phyloP scores from a whole-genome alignment of 2,888 invertebrate species.

The Microchrysa polita region DNA sequence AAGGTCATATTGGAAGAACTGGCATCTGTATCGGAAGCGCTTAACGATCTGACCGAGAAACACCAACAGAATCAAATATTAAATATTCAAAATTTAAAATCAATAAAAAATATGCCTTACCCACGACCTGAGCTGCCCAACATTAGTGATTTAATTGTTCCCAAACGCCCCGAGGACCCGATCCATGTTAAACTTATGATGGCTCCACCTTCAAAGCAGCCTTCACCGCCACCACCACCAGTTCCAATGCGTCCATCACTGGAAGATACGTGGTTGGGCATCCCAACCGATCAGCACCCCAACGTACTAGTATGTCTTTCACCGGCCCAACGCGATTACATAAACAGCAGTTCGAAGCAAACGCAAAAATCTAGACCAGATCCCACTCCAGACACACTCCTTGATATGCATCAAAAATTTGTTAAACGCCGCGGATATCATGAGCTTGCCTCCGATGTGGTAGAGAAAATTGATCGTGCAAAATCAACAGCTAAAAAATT shows the following conservation, averaged over 20 bases:
- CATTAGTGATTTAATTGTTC: constrained; percentile 64
- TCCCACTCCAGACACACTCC: constrained; percentile 65
- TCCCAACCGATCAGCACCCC: constrained; percentile 71
- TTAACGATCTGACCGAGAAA: constrained; percentile 50
- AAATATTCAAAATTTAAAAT: constrained; percentile 6
- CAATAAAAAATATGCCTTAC: constrained; percentile 63
- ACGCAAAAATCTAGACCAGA: constrained; percentile 16
- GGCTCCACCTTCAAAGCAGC: constrained; percentile 49
- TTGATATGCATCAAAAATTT: constrained; percentile 77
- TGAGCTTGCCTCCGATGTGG: constrained; percentile 62
- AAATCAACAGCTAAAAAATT: constrained; percentile 57
- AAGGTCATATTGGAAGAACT: constrained; percentile 74
- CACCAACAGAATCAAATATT: constrained; percentile 45
- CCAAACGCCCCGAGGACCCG: constrained; percentile 48
- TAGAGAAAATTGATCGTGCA: constrained; percentile 57
- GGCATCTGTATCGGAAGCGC: constrained; percentile 70
- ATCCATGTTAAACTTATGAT: constrained; percentile 37
- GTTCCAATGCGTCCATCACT: constrained; percentile 60
- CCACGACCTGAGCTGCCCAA: constrained; percentile 66
- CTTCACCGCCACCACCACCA: constrained; percentile 60
- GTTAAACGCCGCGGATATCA: constrained; percentile 72
- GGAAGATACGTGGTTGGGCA: constrained; percentile 68
- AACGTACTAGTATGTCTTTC: constrained; percentile 75
- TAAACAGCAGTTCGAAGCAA: constrained; percentile 64
- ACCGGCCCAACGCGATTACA: constrained; percentile 74